A percentile compares a stretch with the other conserved stretches of the same genome.
Evolutionary conservation across 1,140 invertebrate species (phyloP).

Genomic region (Homalodisca vitripennis): DNA sequence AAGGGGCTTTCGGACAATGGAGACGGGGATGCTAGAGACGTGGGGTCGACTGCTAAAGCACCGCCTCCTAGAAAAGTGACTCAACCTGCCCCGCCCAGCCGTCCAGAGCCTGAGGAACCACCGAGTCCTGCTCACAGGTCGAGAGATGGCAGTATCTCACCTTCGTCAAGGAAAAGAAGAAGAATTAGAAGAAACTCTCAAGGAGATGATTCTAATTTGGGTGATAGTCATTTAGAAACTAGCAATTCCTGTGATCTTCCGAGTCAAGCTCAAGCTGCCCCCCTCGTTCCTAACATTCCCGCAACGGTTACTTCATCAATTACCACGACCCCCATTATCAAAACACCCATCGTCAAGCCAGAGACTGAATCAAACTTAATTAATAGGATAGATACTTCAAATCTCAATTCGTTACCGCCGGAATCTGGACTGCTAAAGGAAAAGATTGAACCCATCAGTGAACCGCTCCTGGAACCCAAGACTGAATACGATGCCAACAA

Average conservation of each 20-base stretch:
- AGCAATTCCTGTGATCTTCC: slow-evolving; percentile 43
- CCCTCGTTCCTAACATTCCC: slow-evolving; percentile 43
- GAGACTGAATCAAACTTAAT: too few species aligned
- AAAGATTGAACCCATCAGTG: slow-evolving; percentile 41
- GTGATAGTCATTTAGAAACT: slow-evolving; percentile 35
- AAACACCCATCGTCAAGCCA: slow-evolving; percentile 24
- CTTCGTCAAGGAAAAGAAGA: slow-evolving; percentile 42
- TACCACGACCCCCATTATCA: slow-evolving; percentile 32
- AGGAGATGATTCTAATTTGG: slow-evolving; percentile 37
- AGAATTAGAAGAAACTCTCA: slow-evolving; percentile 41
- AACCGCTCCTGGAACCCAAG: slow-evolving; percentile 59
- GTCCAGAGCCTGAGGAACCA: slow-evolving; percentile 12
- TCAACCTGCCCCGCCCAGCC: slow-evolving; percentile 1
- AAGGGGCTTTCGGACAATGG: slow-evolving; percentile 84
- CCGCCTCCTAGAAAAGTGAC: slow-evolving; percentile 29
- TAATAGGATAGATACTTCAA: slow-evolving; percentile 6
- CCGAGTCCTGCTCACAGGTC: slow-evolving; percentile 24
- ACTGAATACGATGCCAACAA: slow-evolving; percentile 67
- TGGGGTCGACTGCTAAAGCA: slow-evolving; percentile 33
- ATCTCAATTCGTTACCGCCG: slow-evolving; percentile 16
- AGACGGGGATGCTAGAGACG: slow-evolving; percentile 36
- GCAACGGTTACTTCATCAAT: slow-evolving; percentile 35
- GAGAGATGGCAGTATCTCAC: slow-evolving; percentile 43
- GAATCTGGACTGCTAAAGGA: slow-evolving; percentile 35
- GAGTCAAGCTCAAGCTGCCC: slow-evolving; percentile 36